Conservation (phyloP, 2,888 invertebrate genomes). For the Lasioglossum vierecki region DNA sequence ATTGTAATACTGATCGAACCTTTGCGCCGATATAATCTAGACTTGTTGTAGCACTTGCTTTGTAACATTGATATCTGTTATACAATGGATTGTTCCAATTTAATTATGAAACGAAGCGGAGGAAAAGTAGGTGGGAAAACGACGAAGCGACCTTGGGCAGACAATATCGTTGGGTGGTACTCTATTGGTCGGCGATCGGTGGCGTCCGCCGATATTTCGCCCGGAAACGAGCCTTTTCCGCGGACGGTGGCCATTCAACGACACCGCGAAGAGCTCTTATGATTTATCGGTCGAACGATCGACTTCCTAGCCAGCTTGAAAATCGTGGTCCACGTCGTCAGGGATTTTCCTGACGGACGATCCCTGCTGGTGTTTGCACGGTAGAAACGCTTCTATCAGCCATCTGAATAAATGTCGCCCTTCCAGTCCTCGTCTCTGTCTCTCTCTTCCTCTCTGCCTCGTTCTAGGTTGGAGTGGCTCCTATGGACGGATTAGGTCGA, state of each 20-base stretch:
- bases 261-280: conserved; percentile 20
- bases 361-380: conserved; percentile 10
- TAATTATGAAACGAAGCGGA: background rate
- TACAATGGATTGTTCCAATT: too few species aligned
- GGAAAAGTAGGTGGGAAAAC: too few species aligned
- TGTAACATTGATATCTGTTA: background rate
- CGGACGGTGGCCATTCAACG: conserved; percentile 7
- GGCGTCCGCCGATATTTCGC: background rate
- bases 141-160: background rate
- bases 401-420: conserved; percentile 21
- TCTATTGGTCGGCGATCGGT: background rate
- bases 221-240: conserved; percentile 6
- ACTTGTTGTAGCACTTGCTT: background rate
- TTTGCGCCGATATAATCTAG: too few species aligned
- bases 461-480: conserved; percentile 4
- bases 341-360: conserved; percentile 32
- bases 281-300: conserved; percentile 21
- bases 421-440: background rate
- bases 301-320: conserved; percentile 5
- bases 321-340: conserved; percentile 16
- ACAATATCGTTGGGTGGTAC: background rate
- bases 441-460: background rate
- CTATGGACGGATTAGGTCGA: conserved; percentile 19
- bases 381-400: background rate
- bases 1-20: too few species aligned